These are phyloP conservation scores for Melolontha melolontha DNA, from an alignment of 2,888 invertebrate species.

Conservation along the genomic window DNA sequence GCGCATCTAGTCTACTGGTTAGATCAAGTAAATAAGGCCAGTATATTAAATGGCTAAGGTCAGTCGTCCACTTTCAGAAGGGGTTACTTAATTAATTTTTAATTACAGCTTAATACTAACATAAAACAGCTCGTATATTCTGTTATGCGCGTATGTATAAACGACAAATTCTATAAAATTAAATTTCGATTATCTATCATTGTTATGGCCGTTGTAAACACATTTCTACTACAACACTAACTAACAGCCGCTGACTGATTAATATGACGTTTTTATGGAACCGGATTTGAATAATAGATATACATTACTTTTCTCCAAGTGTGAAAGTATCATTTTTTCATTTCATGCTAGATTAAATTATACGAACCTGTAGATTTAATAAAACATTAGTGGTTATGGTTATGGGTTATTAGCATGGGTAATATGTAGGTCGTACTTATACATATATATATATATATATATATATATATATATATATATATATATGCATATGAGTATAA, in stretches of 20 bases:
- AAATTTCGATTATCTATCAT: neutral
- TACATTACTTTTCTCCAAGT: conserved; percentile 1
- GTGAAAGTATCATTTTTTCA: conserved; percentile 15
- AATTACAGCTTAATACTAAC: neutral
- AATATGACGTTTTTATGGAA: conserved; percentile 15
- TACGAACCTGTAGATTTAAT: conserved; percentile 21
- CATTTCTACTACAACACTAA: conserved; percentile 9
- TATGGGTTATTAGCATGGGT: too few species aligned
- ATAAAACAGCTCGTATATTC: neutral
- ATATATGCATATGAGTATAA: too few species aligned
- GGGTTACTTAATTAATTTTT: conserved; percentile 14
- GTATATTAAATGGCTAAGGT: conserved; percentile 4
- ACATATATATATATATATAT: too few species aligned
- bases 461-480: too few species aligned
- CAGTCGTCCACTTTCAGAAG: neutral
- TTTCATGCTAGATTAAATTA: conserved; percentile 16
- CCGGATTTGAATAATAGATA: conserved; percentile 24
- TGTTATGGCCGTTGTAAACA: conserved; percentile 10
- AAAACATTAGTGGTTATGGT: conserved; percentile 39
- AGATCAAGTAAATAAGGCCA: conserved; percentile 13
- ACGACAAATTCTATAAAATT: conserved; percentile 17
- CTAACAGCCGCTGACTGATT: conserved; percentile 25
- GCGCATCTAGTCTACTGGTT: neutral
- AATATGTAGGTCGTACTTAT: too few species aligned
- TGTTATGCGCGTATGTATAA: neutral